These are phyloP conservation scores for Agapornis canus DNA, from an alignment of 2,797 vertebrate genomes.

Conservation along the genomic window DNA sequence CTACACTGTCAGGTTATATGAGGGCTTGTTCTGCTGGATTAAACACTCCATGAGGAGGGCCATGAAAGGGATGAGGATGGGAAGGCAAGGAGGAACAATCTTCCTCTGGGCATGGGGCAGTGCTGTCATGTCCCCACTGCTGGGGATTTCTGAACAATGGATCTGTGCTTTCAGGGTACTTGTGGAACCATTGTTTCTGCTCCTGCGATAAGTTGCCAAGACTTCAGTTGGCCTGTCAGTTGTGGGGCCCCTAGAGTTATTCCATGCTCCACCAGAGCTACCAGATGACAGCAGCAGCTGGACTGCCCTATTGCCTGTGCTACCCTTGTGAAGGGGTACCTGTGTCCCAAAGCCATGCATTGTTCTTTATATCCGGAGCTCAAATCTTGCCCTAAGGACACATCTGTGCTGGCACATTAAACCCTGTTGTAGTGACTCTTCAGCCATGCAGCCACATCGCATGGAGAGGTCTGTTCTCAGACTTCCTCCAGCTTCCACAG, in stretches of 20 bases:
- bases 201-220: neutral
- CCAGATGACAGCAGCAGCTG: neutral
- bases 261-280: neutral
- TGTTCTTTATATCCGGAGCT: neutral
- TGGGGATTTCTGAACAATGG: neutral
- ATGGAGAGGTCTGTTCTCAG: neutral
- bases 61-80: neutral
- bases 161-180: neutral
- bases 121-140: fast-evolving
- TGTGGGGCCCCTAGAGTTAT: neutral
- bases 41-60: neutral
- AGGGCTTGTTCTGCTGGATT: neutral
- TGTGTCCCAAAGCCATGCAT: neutral
- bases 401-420: neutral
- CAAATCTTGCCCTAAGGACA: neutral
- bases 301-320: neutral
- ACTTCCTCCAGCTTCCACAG: neutral
- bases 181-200: neutral
- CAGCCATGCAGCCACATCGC: neutral
- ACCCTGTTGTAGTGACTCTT: neutral
- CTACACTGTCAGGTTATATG: neutral
- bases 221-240: fast-evolving
- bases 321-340: neutral
- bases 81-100: neutral
- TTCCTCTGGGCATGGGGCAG: neutral